These are phyloP conservation scores for Latrodectus elegans DNA, from an alignment of 2,888 invertebrate species.

Conservation along the genomic window DNA sequence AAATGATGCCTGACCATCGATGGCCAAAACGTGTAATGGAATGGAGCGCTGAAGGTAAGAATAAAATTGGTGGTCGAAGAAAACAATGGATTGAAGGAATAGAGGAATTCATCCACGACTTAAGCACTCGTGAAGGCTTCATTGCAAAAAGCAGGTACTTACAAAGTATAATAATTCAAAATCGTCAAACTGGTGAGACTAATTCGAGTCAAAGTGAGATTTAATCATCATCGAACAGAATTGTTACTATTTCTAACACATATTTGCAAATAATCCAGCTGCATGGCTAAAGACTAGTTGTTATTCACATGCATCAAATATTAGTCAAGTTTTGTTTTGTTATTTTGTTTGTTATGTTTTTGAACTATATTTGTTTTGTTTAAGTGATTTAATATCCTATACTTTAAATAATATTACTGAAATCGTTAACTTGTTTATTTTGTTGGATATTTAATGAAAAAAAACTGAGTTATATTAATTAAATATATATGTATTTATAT, in stretches of 20 bases:
- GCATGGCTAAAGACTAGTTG: neutral
- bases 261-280: neutral
- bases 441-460: no score
- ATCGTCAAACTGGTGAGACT: neutral
- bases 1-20: neutral
- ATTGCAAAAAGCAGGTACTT: neutral
- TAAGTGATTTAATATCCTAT: no score
- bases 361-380: no score
- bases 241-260: neutral
- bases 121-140: neutral
- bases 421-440: no score
- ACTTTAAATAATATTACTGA: no score
- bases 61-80: conserved; percentile 8
- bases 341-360: no score
- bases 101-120: conserved; percentile 19
- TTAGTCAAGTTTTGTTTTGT: no score
- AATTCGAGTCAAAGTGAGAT: no score
- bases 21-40: conserved; percentile 22
- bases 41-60: conserved; percentile 13
- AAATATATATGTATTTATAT: no score
- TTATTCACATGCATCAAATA: no score
- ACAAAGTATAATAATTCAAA: neutral
- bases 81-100: conserved; percentile 33
- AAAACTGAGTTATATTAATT: no score
- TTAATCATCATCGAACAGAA: no score